These are phyloP conservation scores for Collichthys lucidus DNA, from an alignment of 2,113 vertebrate species.

Conservation along the genomic window DNA sequence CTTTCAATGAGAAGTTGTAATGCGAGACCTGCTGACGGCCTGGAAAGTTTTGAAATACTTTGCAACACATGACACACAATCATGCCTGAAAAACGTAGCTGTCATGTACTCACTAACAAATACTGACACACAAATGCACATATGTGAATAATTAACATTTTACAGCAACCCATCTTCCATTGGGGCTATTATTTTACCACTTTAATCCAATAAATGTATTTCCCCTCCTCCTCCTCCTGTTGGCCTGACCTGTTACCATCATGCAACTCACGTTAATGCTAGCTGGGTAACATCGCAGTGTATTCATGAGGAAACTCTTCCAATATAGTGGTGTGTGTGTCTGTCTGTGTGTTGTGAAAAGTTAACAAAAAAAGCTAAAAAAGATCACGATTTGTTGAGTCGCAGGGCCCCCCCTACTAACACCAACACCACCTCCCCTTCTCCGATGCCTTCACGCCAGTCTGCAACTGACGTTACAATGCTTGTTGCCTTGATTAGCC, in stretches of 20 bases:
- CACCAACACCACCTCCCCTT: no score
- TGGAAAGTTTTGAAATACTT: slow-evolving; percentile 40
- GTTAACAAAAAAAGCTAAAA: slow-evolving; percentile 20
- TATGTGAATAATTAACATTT: no score
- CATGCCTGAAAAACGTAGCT: slow-evolving; percentile 13
- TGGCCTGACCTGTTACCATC: slow-evolving; percentile 51
- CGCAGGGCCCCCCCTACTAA: no score
- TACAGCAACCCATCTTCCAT: background rate
- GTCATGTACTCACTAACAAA: slow-evolving; percentile 28
- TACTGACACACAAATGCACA: background rate
- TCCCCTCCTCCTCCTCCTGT: background rate
- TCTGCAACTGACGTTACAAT: slow-evolving; percentile 80
- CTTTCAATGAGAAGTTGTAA: slow-evolving; percentile 19
- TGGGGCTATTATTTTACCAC: background rate
- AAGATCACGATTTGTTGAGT: slow-evolving; percentile 50
- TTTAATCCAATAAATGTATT: background rate
- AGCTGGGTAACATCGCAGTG: slow-evolving; percentile 21
- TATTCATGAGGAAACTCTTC: slow-evolving; percentile 3
- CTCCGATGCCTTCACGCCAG: slow-evolving; percentile 76
- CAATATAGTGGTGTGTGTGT: slow-evolving; percentile 12
- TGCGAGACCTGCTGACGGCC: slow-evolving; percentile 3
- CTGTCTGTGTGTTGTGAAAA: slow-evolving; percentile 63
- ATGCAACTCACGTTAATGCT: slow-evolving; percentile 24
- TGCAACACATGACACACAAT: slow-evolving; percentile 7
- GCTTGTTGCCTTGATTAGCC: slow-evolving; percentile 82